Conservation (phyloP, 2,113 vertebrate genomes). For the Gymnorhina tibicen region DNA sequence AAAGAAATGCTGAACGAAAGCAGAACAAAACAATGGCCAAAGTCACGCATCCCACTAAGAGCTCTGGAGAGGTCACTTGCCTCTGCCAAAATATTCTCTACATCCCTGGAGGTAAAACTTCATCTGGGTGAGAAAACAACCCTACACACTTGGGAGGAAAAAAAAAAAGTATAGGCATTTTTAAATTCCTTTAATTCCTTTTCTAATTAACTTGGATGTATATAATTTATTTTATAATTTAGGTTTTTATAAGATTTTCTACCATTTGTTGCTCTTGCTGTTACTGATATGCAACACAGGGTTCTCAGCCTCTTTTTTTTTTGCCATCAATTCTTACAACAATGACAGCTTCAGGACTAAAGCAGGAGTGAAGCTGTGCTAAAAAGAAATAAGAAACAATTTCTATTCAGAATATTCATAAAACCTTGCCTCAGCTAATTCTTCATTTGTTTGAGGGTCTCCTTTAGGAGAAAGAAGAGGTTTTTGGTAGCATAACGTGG, state of each 20-base stretch:
- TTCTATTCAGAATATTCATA: not conserved
- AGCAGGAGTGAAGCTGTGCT: not conserved
- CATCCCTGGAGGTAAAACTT: not conserved
- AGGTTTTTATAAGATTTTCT: not conserved
- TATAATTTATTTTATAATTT: not conserved
- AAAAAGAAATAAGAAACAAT: not conserved
- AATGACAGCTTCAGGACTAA: not conserved
- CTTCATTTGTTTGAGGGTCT: not conserved
- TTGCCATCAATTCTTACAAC: not conserved
- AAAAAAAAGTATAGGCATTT: accelerated
- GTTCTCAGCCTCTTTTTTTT: not conserved
- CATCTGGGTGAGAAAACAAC: not conserved
- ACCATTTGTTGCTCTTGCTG: not conserved
- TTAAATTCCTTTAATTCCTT: not conserved
- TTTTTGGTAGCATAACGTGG: not conserved
- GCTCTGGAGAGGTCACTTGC: not conserved
- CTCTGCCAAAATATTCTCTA: not conserved
- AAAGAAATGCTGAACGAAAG: not conserved
- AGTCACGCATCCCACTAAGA: not conserved
- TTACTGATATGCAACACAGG: not conserved
- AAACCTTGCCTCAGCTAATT: not conserved
- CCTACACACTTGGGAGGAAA: accelerated
- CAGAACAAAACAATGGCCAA: not conserved
- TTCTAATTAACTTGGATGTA: not conserved
- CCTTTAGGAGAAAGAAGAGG: not conserved